Percentiles rank a stretch among this genome's conserved stretches.
Evolutionary conservation across 2,888 invertebrate genomes (phyloP).

Genomic region (Oxystoma pomonae): DNA sequence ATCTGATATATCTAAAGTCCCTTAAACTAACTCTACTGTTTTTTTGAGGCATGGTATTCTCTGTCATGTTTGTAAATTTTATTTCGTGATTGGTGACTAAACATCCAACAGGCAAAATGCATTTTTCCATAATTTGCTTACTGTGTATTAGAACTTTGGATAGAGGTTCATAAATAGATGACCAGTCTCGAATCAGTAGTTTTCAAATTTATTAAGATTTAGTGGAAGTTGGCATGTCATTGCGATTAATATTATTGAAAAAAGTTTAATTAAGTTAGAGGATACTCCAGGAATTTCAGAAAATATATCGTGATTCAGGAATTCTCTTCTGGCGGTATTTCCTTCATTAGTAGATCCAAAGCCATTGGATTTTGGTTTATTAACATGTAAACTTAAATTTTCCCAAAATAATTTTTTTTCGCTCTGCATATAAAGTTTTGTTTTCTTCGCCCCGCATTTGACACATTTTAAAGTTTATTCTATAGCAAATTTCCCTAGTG

Average conservation of each 20-base stretch:
- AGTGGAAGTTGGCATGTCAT: not conserved
- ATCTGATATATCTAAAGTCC: too few relatives aligned
- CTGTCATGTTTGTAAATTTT: too few relatives aligned
- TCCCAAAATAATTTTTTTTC: not conserved
- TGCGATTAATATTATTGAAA: not conserved
- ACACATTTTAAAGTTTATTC: not conserved
- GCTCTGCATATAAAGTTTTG: not conserved
- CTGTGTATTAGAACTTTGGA: not conserved
- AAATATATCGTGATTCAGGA: not conserved
- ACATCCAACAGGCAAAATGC: too few relatives aligned
- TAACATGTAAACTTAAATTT: not conserved
- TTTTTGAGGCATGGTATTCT: too few relatives aligned
- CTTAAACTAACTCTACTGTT: too few relatives aligned
- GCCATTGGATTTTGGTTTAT: conserved; percentile 1
- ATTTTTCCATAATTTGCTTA: not conserved
- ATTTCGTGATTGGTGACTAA: too few relatives aligned
- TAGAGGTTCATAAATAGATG: not conserved
- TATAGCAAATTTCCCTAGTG: not conserved
- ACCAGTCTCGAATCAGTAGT: not conserved
- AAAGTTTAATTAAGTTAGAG: not conserved
- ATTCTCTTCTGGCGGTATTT: not conserved
- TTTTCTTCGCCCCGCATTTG: not conserved
- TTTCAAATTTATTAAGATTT: not conserved
- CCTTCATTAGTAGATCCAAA: not conserved
- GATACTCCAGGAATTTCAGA: not conserved